A percentile compares a stretch with the other conserved stretches of the same genome.
Evolutionary conservation across 2,113 vertebrate genomes (phyloP).

Genomic region (Pithys albifrons): DNA sequence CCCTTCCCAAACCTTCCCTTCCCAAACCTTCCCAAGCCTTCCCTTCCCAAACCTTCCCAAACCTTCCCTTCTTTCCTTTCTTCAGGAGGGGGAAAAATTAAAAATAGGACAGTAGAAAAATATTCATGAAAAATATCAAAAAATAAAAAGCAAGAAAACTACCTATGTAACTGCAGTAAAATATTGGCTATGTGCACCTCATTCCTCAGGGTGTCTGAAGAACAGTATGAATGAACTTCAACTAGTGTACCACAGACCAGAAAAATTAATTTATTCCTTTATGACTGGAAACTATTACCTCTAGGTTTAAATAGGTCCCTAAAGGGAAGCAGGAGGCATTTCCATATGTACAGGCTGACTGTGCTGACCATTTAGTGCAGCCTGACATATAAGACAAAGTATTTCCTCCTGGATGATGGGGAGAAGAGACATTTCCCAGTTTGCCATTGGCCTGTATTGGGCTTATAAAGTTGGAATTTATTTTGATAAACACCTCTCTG

Average conservation of each 20-base stretch:
- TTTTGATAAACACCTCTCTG: background rate
- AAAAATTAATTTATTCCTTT: background rate
- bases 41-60: no score
- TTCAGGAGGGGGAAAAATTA: background rate
- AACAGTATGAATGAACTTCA: background rate
- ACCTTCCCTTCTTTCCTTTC: no score
- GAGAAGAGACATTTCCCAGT: background rate
- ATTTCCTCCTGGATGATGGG: constrained; percentile 9
- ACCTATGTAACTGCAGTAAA: background rate
- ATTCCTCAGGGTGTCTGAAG: background rate
- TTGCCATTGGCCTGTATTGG: background rate
- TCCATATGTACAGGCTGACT: background rate
- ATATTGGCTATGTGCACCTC: background rate
- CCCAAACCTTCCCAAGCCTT: no score
- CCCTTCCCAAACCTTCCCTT: no score
- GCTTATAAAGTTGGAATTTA: background rate
- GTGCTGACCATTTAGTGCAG: background rate
- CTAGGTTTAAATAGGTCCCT: constrained; percentile 7
- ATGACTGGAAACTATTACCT: constrained; percentile 31
- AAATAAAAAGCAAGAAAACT: background rate
- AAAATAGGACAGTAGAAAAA: background rate
- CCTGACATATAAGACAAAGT: constrained; percentile 15
- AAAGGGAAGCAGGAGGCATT: background rate
- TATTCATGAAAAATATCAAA: background rate
- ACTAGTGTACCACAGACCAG: background rate